A percentile compares a stretch with the other conserved stretches of the same genome.
phyloP scores from a whole-genome alignment of 2,888 invertebrate species.

The Andrena bucephala region DNA sequence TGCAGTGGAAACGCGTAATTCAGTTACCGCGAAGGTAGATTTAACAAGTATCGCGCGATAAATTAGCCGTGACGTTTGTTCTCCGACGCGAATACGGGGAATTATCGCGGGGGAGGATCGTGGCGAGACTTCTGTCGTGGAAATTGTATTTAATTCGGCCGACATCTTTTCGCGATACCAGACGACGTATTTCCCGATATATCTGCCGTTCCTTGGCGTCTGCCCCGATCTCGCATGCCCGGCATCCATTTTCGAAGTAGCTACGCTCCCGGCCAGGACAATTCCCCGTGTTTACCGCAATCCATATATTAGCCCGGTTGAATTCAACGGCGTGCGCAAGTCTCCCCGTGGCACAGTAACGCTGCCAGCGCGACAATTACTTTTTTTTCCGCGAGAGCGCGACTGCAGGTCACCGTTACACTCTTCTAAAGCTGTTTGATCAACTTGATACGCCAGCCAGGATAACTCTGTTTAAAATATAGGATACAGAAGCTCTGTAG shows the following conservation, averaged over 20 bases:
- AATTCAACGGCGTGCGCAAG: constrained; percentile 13
- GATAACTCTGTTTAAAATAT: background rate
- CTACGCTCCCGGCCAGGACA: background rate
- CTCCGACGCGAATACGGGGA: background rate
- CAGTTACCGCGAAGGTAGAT: constrained; percentile 6
- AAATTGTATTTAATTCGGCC: constrained; percentile 36
- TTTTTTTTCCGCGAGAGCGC: background rate
- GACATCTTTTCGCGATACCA: constrained; percentile 22
- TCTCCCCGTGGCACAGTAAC: background rate
- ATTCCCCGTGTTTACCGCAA: constrained; percentile 1
- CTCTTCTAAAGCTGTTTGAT: background rate
- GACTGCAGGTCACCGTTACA: background rate
- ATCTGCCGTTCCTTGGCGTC: constrained; percentile 5
- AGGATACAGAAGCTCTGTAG: background rate
- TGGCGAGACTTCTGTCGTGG: background rate
- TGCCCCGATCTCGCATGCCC: constrained; percentile 17
- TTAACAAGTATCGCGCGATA: constrained; percentile 24
- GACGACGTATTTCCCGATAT: constrained; percentile 18
- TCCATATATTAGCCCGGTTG: background rate
- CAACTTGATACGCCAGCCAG: background rate
- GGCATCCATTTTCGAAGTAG: constrained; percentile 37
- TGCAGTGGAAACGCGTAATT: constrained; percentile 7
- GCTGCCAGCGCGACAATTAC: constrained; percentile 7
- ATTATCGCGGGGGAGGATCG: background rate
- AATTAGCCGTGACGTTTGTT: background rate